Evolutionary conservation across 2,888 invertebrate genomes (phyloP).

Genomic region (Erebia aethiops): DNA sequence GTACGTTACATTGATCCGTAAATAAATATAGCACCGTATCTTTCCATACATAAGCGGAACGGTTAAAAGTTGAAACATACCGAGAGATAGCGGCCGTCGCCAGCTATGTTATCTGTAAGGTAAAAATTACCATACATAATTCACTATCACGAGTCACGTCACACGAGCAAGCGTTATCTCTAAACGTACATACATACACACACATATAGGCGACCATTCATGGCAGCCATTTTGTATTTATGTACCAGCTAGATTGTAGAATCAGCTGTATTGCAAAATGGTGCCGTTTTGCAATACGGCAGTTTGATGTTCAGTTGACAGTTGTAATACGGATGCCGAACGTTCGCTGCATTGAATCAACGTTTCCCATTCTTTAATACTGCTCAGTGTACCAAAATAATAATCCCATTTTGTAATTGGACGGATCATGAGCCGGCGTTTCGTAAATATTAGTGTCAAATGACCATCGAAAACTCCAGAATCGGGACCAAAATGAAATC

Average conservation of each 20-base stretch:
- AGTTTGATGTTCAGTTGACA: too few relatives aligned
- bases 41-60: not conserved
- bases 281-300: too few relatives aligned
- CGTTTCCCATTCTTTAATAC: too few relatives aligned
- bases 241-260: not conserved
- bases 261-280: too few relatives aligned
- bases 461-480: too few relatives aligned
- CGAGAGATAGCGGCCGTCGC: not conserved
- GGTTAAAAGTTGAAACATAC: not conserved
- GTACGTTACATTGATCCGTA: not conserved
- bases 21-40: conserved; percentile 1
- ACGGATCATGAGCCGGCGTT: too few relatives aligned
- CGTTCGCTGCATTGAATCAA: too few relatives aligned
- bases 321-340: too few relatives aligned
- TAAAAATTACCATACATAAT: conserved; percentile 12
- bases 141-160: not conserved
- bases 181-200: not conserved
- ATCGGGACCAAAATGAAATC: too few relatives aligned
- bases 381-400: too few relatives aligned
- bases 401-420: too few relatives aligned
- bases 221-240: conserved; percentile 10
- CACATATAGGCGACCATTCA: not conserved
- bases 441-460: too few relatives aligned
- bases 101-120: conserved; percentile 2
- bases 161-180: not conserved